These are phyloP conservation scores for Crioceris asparagi DNA, from an alignment of 2,888 invertebrate species.

Conservation along the genomic window DNA sequence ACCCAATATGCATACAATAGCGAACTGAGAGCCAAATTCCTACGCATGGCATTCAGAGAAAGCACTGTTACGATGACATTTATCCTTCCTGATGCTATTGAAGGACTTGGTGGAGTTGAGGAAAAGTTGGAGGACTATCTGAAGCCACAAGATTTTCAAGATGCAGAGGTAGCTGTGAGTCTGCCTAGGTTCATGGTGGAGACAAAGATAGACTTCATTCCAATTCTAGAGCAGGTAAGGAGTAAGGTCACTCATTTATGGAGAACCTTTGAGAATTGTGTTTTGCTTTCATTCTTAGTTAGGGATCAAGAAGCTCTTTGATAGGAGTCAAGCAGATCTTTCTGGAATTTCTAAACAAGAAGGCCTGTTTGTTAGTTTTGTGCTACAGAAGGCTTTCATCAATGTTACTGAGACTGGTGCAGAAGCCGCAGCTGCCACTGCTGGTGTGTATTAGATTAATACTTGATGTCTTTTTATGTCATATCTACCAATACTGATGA, in stretches of 20 bases:
- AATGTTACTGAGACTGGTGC: slow-evolving; percentile 33
- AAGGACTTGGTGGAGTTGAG: slow-evolving; percentile 18
- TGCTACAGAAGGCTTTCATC: slow-evolving; percentile 34
- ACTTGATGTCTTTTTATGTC: too few species aligned
- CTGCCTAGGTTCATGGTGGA: slow-evolving; percentile 22
- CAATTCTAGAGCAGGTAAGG: slow-evolving; percentile 19
- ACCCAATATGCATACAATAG: slow-evolving; percentile 23
- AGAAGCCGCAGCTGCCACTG: slow-evolving; percentile 32
- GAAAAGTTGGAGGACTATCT: not conserved
- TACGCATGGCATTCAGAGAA: slow-evolving; percentile 24
- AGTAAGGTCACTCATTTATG: too few species aligned
- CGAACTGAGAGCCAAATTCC: slow-evolving; percentile 24
- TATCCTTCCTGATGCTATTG: slow-evolving; percentile 22
- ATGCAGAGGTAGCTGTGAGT: slow-evolving; percentile 14
- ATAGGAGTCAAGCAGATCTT: slow-evolving; percentile 21
- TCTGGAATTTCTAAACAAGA: slow-evolving; percentile 23
- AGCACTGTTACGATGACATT: slow-evolving; percentile 21
- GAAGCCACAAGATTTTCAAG: not conserved
- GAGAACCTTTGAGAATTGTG: too few species aligned
- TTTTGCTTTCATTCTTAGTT: slow-evolving; percentile 13
- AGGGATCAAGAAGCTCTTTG: slow-evolving; percentile 18
- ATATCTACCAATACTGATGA: too few species aligned
- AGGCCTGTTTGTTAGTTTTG: slow-evolving; percentile 25
- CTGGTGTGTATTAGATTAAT: too few species aligned
- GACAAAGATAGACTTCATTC: slow-evolving; percentile 16